These are phyloP conservation scores for Frieseomelitta varia DNA, from an alignment of 1,140 invertebrate species.

Conservation along the genomic window DNA sequence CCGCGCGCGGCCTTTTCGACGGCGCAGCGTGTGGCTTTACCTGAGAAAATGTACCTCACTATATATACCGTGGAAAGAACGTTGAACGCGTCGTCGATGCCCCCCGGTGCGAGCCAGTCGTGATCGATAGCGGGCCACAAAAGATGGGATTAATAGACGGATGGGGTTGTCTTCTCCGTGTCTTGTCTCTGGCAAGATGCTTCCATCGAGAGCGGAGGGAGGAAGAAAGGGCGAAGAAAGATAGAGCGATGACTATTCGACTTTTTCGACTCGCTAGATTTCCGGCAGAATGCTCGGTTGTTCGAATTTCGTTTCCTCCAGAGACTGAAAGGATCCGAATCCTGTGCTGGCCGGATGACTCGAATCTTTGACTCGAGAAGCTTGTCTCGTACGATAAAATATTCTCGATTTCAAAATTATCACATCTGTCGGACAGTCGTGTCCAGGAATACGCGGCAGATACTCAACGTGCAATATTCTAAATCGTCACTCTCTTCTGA, in stretches of 20 bases:
- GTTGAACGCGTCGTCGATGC: conserved; percentile 30
- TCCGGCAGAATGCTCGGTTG: not conserved
- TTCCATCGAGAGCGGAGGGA: not conserved
- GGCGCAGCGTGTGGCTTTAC: conserved; percentile 73
- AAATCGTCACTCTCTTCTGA: no score
- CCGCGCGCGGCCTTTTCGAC: conserved; percentile 47
- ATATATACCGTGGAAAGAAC: not conserved
- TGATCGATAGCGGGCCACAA: conserved; percentile 71
- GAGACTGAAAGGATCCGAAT: no score
- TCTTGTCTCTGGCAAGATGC: conserved; percentile 29
- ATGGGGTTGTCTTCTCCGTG: conserved; percentile 54
- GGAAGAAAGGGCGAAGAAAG: not conserved
- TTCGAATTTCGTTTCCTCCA: not conserved
- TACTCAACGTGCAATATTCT: not conserved
- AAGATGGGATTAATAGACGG: conserved; percentile 74
- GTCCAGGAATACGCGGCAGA: no score
- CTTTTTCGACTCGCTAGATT: conserved; percentile 7
- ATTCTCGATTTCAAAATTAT: no score
- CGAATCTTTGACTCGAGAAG: no score
- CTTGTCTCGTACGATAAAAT: no score
- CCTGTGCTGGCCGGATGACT: not conserved
- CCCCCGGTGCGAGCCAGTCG: conserved; percentile 53
- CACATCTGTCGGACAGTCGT: no score
- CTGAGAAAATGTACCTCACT: conserved; percentile 58
- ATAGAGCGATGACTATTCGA: conserved; percentile 28